Evolutionary conservation across 2,888 invertebrate species (phyloP), one percentile per base, ranked within the genome.

Genomic region (Diadromus collaris): DNA sequence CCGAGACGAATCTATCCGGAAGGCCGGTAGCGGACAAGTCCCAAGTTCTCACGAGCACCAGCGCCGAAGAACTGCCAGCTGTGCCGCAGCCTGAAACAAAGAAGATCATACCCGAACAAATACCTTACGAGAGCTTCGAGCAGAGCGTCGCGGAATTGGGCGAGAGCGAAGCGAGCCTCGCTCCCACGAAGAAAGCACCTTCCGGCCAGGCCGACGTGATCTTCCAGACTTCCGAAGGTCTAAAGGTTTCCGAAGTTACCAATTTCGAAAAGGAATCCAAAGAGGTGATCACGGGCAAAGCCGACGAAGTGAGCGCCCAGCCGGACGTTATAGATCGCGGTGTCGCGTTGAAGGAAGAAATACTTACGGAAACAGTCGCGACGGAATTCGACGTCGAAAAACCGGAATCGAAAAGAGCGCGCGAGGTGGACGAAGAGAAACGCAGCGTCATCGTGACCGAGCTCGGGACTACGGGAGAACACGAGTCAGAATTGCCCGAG

Each of bases 381-480:
- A 80, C 83, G 41, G 90, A 89, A 78, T 87, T 90, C 56, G 75
- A 82, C 32, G 64, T 85, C 4, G 80, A 82, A 6, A 86, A 85
- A 75, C 89, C 87, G 29, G 84, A 79, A 69, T 83, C 84, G 77
- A 91, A 87, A 85, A 86, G 80, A 48, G 89, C 90, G 13, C 85
- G 84, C 67, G 83, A 88, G 75, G 83, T 89, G 6, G 84, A 88
- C 38, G 88, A 89, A 58, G 83, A 88, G 70, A 90, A 91, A 67
- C 91, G 92, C 83, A 91, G 93, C 81, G 84, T 93, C 61, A 89
- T 92, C 68, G 89, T 93, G 73, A 92, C 92, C 65, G 92, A 93
- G 85, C 89, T 91, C 81, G 89, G 88, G 83, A 89, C 91, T 79
- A 90, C 92, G 83, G 92, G 91, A 83, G 92, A 92, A 90, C 87